Conservation (phyloP, 2,797 vertebrate genomes). For the Microctenopoma stevenorrisi region DNA sequence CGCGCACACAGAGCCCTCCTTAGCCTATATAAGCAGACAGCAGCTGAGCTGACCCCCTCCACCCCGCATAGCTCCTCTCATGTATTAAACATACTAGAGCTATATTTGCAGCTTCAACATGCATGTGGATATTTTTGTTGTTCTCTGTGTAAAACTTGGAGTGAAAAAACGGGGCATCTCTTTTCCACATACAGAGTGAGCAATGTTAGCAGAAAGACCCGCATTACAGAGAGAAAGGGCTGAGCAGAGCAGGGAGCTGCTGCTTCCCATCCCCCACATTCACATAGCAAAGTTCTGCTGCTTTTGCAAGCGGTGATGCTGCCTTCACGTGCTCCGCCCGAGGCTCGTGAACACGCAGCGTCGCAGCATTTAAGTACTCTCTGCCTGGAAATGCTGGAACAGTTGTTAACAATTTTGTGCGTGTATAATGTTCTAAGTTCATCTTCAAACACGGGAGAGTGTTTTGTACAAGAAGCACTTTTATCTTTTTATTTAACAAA, state of each 20-base stretch:
- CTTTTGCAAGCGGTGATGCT: slow-evolving; percentile 83
- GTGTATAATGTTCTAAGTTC: no score
- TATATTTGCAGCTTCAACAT: slow-evolving; percentile 60
- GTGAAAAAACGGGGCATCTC: slow-evolving; percentile 49
- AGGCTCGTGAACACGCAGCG: slow-evolving; percentile 49
- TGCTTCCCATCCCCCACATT: slow-evolving; percentile 86
- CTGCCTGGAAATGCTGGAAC: slow-evolving; percentile 3
- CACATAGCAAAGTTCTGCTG: slow-evolving; percentile 88
- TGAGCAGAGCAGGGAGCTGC: slow-evolving; percentile 76
- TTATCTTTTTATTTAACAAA: no score
- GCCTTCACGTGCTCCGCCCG: slow-evolving; percentile 62
- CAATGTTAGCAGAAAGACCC: slow-evolving; percentile 76
- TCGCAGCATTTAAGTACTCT: slow-evolving; percentile 45
- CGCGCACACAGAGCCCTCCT: slow-evolving; percentile 70
- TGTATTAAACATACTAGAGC: slow-evolving; percentile 70
- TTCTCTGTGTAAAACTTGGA: slow-evolving; percentile 53
- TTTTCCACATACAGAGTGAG: slow-evolving; percentile 63
- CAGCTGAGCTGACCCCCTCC: slow-evolving; percentile 76
- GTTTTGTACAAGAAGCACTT: no score
- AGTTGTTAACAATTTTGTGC: no score
- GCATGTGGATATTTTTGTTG: slow-evolving; percentile 48
- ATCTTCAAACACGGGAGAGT: no score
- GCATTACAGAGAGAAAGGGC: slow-evolving; percentile 81
- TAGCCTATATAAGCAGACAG: slow-evolving; percentile 82
- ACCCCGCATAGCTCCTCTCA: slow-evolving; percentile 66